phyloP scores from a whole-genome alignment of 2,797 vertebrate species.

The Liasis olivaceus region DNA sequence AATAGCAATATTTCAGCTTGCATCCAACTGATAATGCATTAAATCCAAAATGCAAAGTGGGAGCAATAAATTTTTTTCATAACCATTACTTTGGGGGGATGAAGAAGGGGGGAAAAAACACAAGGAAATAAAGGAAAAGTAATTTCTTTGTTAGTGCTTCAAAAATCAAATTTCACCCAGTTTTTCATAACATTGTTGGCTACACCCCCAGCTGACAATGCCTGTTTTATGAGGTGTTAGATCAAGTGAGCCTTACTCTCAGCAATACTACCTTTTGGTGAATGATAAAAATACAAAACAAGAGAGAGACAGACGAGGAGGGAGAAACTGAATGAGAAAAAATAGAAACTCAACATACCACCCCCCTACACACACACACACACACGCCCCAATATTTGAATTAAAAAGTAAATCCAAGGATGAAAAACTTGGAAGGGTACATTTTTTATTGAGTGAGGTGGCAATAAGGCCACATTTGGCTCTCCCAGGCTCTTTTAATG shows the following conservation, averaged over 20 bases:
- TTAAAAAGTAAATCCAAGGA: background rate
- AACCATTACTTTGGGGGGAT: slow-evolving; percentile 39
- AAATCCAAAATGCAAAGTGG: slow-evolving; percentile 8
- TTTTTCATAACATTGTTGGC: background rate
- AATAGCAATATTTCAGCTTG: slow-evolving; percentile 29
- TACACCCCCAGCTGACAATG: background rate
- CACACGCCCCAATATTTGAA: background rate
- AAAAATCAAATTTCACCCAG: slow-evolving; percentile 35
- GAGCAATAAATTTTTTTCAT: background rate
- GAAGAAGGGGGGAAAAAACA: background rate
- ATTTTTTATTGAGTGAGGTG: background rate
- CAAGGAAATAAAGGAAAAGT: background rate
- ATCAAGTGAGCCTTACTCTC: background rate
- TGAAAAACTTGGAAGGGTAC: background rate
- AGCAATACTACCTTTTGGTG: background rate
- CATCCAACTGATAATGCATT: slow-evolving; percentile 41
- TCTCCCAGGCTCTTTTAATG: background rate
- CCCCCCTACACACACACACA: background rate
- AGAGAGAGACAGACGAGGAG: background rate
- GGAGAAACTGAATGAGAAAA: background rate
- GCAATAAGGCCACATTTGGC: too few relatives aligned
- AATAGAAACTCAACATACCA: background rate
- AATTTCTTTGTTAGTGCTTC: slow-evolving; percentile 38
- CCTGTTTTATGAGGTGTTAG: background rate
- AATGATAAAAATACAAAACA: background rate